Conservation (phyloP, 2,888 invertebrate species). For the Meganola albula region DNA sequence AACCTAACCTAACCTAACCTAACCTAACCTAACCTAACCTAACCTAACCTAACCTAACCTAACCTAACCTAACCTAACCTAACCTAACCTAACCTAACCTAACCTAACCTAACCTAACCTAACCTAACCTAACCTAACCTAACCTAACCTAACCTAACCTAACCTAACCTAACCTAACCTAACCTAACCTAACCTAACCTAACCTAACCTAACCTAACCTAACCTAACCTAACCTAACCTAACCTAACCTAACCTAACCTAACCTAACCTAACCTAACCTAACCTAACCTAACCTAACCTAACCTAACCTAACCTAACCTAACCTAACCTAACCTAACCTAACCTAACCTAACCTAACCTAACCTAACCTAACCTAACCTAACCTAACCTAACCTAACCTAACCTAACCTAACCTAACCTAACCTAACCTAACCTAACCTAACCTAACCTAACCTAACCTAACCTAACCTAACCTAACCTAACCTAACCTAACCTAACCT, state of each 20-base stretch:
- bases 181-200: constrained; percentile 6
- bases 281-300: constrained; percentile 11
- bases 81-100: constrained; percentile 4
- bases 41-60: constrained; percentile 5
- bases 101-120: constrained; percentile 9
- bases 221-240: constrained; percentile 7
- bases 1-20: constrained; percentile 14
- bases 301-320: constrained; percentile 9
- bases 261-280: constrained; percentile 9
- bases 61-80: constrained; percentile 4
- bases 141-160: constrained; percentile 9
- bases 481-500: constrained; percentile 20
- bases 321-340: constrained; percentile 8
- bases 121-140: constrained; percentile 10
- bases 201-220: constrained; percentile 10
- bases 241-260: constrained; percentile 9
- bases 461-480: constrained; percentile 17
- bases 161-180: constrained; percentile 12
- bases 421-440: constrained; percentile 13
- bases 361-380: constrained; percentile 15
- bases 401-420: constrained; percentile 15
- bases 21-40: constrained; percentile 15
- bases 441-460: constrained; percentile 26
- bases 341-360: constrained; percentile 9
- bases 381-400: constrained; percentile 17